Evolutionary conservation across 2,888 invertebrate genomes (phyloP).

Genomic region (Temnothorax rugatulus): DNA sequence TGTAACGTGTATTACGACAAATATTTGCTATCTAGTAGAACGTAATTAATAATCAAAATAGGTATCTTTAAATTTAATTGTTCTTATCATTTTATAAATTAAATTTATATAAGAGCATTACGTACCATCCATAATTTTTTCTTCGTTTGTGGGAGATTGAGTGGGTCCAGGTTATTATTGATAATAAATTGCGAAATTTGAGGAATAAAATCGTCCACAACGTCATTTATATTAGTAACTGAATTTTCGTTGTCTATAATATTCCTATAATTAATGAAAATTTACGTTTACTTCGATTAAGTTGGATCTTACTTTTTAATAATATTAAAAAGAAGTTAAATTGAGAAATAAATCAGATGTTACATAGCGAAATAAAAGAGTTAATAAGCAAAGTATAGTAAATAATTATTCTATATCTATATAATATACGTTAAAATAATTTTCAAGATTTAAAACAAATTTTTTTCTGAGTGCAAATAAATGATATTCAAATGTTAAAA

Average conservation of each 20-base stretch:
- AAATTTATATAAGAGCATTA: background rate
- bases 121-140: slow-evolving; percentile 45
- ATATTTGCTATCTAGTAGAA: slow-evolving; percentile 3
- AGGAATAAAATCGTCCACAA: slow-evolving; percentile 10
- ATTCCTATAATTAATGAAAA: slow-evolving; percentile 25
- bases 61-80: background rate
- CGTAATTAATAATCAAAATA: background rate
- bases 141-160: background rate
- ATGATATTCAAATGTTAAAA: background rate
- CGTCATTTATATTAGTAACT: slow-evolving; percentile 20
- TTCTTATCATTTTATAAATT: background rate
- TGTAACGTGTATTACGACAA: background rate
- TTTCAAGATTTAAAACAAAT: slow-evolving; percentile 3
- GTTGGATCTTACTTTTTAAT: background rate
- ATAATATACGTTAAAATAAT: background rate
- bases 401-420: background rate
- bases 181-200: slow-evolving; percentile 10
- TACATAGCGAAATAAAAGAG: background rate
- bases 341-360: background rate
- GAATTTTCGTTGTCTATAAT: background rate
- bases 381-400: background rate
- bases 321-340: background rate
- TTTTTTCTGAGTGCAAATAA: background rate
- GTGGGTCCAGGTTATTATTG: slow-evolving; percentile 45
- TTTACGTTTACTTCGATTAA: background rate